phyloP scores from a whole-genome alignment of 2,797 vertebrate genomes.

The Scyliorhinus canicula region DNA sequence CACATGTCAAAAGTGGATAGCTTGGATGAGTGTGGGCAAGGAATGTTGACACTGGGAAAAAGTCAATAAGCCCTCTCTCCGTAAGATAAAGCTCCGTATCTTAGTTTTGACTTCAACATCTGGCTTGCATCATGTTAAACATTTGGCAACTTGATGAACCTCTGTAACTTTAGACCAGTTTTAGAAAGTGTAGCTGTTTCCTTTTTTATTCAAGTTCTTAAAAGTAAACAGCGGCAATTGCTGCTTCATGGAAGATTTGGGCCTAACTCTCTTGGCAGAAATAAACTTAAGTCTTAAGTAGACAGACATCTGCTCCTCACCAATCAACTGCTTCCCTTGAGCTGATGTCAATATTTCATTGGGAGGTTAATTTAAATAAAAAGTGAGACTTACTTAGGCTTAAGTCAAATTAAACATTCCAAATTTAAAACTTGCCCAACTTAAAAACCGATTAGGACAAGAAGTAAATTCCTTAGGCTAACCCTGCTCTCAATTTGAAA shows the following conservation, averaged over 20 bases:
- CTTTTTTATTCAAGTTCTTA: neutral
- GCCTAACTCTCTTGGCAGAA: too few relatives aligned
- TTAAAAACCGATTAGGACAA: neutral
- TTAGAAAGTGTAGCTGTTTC: too few relatives aligned
- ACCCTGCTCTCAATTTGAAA: neutral
- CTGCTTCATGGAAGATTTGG: too few relatives aligned
- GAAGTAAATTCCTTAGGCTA: neutral
- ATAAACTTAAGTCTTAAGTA: neutral
- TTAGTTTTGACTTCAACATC: too few relatives aligned
- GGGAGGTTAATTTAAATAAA: neutral
- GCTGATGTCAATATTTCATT: neutral
- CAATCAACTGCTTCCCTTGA: neutral
- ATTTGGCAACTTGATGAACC: neutral
- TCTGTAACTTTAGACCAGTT: neutral
- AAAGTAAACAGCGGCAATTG: neutral
- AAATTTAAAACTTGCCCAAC: neutral
- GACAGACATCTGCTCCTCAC: neutral
- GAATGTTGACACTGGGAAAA: too few relatives aligned
- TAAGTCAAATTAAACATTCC: too few relatives aligned
- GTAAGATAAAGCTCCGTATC: too few relatives aligned
- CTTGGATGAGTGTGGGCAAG: too few relatives aligned
- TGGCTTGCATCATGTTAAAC: too few relatives aligned
- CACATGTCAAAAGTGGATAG: too few relatives aligned
- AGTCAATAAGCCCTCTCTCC: too few relatives aligned
- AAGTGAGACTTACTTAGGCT: neutral